Conservation (phyloP, 2,888 invertebrate genomes). For the Latheticus oryzae region DNA sequence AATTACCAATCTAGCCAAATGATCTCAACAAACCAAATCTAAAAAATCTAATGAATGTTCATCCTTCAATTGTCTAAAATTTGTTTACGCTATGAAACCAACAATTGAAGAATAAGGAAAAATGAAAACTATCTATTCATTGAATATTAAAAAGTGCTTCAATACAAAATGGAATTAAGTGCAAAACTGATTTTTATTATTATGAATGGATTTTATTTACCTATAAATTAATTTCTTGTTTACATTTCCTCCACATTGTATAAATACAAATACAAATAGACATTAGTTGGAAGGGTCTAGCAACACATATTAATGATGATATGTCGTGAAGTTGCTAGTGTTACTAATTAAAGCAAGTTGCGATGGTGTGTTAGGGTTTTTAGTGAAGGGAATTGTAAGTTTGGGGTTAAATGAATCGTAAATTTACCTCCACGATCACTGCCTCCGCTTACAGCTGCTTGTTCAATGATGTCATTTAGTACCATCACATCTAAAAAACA, state of each 20-base stretch:
- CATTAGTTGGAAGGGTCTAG: slow-evolving; percentile 54
- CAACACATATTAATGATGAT: slow-evolving; percentile 41
- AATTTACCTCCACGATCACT: slow-evolving; percentile 88
- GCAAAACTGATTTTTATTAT: slow-evolving; percentile 49
- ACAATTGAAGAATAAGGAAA: slow-evolving; percentile 33
- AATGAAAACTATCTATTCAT: slow-evolving; percentile 33
- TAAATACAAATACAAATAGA: slow-evolving; percentile 54
- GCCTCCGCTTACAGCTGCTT: slow-evolving; percentile 89
- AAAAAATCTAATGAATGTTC: slow-evolving; percentile 25
- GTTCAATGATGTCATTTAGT: slow-evolving; percentile 95
- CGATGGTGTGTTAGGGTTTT: slow-evolving; percentile 62
- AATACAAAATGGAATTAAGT: slow-evolving; percentile 50
- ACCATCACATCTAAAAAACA: slow-evolving; percentile 91
- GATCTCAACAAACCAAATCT: slow-evolving; percentile 34
- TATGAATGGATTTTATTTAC: slow-evolving; percentile 53
- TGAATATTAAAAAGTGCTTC: slow-evolving; percentile 48
- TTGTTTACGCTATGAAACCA: not conserved
- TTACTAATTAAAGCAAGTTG: slow-evolving; percentile 62
- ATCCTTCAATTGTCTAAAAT: slow-evolving; percentile 32
- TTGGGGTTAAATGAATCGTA: slow-evolving; percentile 37
- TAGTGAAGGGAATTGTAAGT: slow-evolving; percentile 46
- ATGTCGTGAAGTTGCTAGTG: slow-evolving; percentile 50
- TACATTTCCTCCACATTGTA: slow-evolving; percentile 56
- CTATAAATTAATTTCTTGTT: slow-evolving; percentile 55
- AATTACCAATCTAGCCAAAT: slow-evolving; percentile 32